Percentiles rank a stretch among this genome's conserved stretches.
These are phyloP conservation scores for Drosophila peninsularis DNA, from an alignment of 2,888 invertebrate species.

Conservation along the genomic window DNA sequence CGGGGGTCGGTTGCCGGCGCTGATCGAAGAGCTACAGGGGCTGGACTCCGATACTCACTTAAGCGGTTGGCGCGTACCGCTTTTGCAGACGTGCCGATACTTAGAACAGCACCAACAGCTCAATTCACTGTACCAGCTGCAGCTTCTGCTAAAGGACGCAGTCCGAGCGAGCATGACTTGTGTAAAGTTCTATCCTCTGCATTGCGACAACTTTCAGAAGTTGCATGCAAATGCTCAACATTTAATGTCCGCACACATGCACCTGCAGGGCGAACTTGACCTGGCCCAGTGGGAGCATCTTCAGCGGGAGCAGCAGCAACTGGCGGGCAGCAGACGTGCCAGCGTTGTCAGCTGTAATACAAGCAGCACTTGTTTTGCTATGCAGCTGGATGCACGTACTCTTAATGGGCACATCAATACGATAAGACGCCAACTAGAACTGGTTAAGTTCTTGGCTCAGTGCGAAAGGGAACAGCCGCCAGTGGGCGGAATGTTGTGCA, in stretches of 20 bases:
- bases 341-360: conserved; percentile 51
- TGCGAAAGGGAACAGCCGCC: conserved; percentile 85
- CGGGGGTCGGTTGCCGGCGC: conserved; percentile 87
- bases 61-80: conserved; percentile 89
- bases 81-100: conserved; percentile 89
- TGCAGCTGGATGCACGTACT: conserved; percentile 90
- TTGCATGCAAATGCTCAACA: conserved; percentile 86
- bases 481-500: conserved; percentile 46
- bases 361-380: conserved; percentile 85
- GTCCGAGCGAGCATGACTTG: conserved; percentile 92
- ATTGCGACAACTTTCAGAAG: conserved; percentile 86
- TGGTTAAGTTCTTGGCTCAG: conserved; percentile 89
- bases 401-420: conserved; percentile 92
- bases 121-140: conserved; percentile 90
- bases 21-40: conserved; percentile 88
- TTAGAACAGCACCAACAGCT: conserved; percentile 89
- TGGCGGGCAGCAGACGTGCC: conserved; percentile 58
- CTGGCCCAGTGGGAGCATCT: conserved; percentile 86
- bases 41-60: conserved; percentile 88
- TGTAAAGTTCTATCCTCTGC: conserved; percentile 90
- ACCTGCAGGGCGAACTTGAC: conserved; percentile 88
- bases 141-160: conserved; percentile 89
- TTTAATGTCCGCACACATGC: conserved; percentile 87
- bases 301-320: conserved; percentile 82
- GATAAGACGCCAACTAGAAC: conserved; percentile 92